phyloP scores from a whole-genome alignment of 2,888 invertebrate genomes.

The Hemithea aestivaria region DNA sequence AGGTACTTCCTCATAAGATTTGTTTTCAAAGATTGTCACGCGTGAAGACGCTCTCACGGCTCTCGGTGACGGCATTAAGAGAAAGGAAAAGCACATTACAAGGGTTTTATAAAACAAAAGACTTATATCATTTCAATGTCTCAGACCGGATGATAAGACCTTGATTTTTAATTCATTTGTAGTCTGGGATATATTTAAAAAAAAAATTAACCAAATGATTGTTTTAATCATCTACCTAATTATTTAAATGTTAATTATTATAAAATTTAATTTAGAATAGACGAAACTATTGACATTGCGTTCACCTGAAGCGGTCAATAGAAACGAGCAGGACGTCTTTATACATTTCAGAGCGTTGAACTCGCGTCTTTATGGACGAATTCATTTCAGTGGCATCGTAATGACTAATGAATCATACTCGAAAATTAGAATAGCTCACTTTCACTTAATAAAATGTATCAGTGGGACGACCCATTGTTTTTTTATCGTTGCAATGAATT shows the following conservation, averaged over 20 bases:
- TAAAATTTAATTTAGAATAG: slow-evolving; percentile 7
- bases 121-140: slow-evolving; percentile 20
- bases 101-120: slow-evolving; percentile 22
- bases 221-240: no score
- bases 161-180: no score
- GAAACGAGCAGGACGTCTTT: slow-evolving; percentile 19
- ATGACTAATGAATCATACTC: background rate
- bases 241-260: no score
- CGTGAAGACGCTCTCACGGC: slow-evolving; percentile 16
- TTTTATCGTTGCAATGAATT: slow-evolving; percentile 54
- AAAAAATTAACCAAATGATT: no score
- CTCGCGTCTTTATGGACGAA: slow-evolving; percentile 9
- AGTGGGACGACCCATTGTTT: slow-evolving; percentile 42
- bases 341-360: slow-evolving; percentile 12
- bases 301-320: slow-evolving; percentile 18
- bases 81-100: no score
- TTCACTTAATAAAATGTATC: slow-evolving; percentile 25
- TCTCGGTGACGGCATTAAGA: no score
- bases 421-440: slow-evolving; percentile 13
- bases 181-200: no score
- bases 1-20: no score
- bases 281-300: slow-evolving; percentile 17
- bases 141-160: slow-evolving; percentile 18
- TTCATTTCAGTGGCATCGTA: slow-evolving; percentile 9
- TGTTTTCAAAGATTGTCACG: slow-evolving; percentile 5